Conservation (phyloP, 2,113 vertebrate species). For the Scophthalmus maximus region DNA sequence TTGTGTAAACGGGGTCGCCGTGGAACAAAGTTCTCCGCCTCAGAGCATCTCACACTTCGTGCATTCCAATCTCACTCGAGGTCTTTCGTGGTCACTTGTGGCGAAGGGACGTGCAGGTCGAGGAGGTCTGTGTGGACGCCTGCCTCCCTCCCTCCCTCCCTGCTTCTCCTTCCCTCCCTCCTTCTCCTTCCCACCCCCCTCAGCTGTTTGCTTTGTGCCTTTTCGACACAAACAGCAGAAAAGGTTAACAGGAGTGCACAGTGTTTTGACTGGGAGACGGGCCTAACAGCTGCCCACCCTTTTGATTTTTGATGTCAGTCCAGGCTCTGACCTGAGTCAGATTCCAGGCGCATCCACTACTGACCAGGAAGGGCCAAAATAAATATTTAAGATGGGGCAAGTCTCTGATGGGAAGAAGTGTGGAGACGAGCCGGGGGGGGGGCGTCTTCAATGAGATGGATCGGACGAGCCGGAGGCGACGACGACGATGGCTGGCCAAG, state of each 20-base stretch:
- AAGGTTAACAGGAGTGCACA: constrained; percentile 84
- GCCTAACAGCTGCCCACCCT: constrained; percentile 84
- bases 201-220: constrained; percentile 56
- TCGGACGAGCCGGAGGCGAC: constrained; percentile 7
- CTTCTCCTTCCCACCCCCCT: no score
- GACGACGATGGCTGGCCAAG: no score
- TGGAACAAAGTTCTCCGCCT: no score
- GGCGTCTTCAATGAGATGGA: constrained; percentile 6
- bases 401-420: constrained; percentile 81
- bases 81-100: no score
- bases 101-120: no score
- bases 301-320: constrained; percentile 89
- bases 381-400: constrained; percentile 92
- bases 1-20: no score
- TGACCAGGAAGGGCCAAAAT: constrained; percentile 86
- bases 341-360: constrained; percentile 82
- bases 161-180: no score
- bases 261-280: constrained; percentile 90
- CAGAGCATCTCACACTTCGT: no score
- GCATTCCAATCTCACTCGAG: no score
- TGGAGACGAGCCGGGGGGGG: constrained; percentile 47
- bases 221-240: constrained; percentile 87
- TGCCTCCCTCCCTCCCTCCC: constrained; percentile 6
- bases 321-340: constrained; percentile 86
- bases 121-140: no score